A percentile compares a stretch with the other conserved stretches of the same genome.
Evolutionary conservation across 2,797 vertebrate species (phyloP).

Genomic region (Sylvia borin): DNA sequence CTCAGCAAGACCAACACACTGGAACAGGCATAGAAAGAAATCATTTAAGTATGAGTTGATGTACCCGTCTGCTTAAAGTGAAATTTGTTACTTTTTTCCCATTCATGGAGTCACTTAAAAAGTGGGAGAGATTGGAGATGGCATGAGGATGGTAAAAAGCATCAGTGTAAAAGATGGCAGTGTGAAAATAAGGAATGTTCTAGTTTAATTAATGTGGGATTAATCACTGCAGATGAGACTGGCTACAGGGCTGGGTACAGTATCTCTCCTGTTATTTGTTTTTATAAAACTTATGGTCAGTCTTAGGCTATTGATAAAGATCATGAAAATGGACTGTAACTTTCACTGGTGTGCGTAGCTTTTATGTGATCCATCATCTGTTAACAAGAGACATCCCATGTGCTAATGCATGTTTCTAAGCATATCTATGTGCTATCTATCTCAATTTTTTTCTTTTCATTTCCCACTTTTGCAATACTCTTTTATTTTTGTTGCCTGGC

Average conservation of each 20-base stretch:
- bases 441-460: not conserved
- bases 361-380: not conserved
- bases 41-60: not conserved
- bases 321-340: not conserved
- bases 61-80: not conserved
- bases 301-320: not conserved
- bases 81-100: not conserved
- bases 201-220: not conserved
- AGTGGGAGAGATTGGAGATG: not conserved
- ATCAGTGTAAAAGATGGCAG: not conserved
- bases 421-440: not conserved
- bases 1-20: not conserved
- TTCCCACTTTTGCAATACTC: conserved; percentile 12
- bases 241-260: not conserved
- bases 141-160: not conserved
- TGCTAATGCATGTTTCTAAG: not conserved
- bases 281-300: not conserved
- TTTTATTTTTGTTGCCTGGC: not conserved
- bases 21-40: not conserved
- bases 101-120: not conserved
- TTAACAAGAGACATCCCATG: not conserved
- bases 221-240: not conserved
- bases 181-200: not conserved
- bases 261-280: not conserved
- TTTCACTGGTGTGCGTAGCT: not conserved